These are phyloP conservation scores for Columba guinea DNA, from an alignment of 2,797 vertebrate species.

Conservation along the genomic window DNA sequence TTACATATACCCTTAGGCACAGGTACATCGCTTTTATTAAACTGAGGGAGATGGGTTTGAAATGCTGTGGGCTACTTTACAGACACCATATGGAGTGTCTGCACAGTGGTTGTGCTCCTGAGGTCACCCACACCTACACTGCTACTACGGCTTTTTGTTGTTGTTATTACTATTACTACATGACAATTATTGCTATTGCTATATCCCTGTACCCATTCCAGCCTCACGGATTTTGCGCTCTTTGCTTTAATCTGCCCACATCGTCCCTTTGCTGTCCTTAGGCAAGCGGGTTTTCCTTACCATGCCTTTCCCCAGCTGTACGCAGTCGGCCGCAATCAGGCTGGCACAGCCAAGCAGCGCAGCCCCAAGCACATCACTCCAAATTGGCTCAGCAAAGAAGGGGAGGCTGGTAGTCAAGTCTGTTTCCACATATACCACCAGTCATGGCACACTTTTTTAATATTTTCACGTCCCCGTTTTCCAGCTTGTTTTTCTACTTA, in stretches of 20 bases:
- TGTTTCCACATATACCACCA: not conserved
- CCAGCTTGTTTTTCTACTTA: not conserved
- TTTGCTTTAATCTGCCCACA: not conserved
- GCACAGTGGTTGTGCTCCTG: not conserved
- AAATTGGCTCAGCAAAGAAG: not conserved
- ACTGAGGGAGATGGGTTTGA: not conserved
- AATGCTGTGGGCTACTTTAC: not conserved
- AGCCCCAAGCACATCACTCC: not conserved
- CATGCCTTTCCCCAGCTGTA: not conserved
- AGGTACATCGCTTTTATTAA: not conserved
- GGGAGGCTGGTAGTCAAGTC: not conserved
- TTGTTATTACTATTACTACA: not conserved
- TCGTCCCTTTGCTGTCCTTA: not conserved
- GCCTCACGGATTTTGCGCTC: not conserved
- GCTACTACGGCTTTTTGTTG: not conserved
- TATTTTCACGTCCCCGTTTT: not conserved
- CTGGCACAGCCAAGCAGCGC: not conserved
- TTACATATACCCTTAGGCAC: not conserved
- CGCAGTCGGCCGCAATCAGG: not conserved
- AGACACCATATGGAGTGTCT: not conserved
- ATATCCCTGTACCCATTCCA: not conserved
- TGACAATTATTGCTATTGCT: not conserved
- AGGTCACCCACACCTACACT: not conserved
- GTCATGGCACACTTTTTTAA: accelerated
- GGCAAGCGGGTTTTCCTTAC: not conserved